phyloP scores from a whole-genome alignment of 2,113 vertebrate species.

The Rostratula benghalensis region DNA sequence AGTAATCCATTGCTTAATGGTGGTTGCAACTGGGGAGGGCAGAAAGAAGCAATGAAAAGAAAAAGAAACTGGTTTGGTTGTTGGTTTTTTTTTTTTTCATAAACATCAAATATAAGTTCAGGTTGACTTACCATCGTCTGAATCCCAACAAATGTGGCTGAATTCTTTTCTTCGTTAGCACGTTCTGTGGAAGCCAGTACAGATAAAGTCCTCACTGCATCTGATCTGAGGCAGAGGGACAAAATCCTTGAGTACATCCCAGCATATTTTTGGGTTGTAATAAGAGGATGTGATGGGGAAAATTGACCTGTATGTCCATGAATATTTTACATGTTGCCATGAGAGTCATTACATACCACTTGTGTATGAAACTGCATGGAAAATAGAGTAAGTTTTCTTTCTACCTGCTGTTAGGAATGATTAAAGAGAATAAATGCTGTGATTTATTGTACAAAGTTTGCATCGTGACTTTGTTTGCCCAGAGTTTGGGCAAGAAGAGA shows the following conservation, averaged over 20 bases:
- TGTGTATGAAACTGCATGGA: not conserved
- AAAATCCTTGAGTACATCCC: not conserved
- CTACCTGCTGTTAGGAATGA: not conserved
- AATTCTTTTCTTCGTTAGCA: not conserved
- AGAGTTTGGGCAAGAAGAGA: not conserved
- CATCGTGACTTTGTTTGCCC: not conserved
- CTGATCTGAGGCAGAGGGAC: not conserved
- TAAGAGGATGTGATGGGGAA: not conserved
- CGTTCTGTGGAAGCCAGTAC: not conserved
- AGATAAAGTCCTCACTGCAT: not conserved
- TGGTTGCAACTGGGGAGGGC: not conserved
- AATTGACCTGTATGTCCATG: fast-evolving
- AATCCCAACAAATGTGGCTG: not conserved
- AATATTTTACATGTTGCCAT: not conserved
- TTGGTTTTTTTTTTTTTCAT: not conserved
- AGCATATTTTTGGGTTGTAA: not conserved
- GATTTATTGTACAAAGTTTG: not conserved
- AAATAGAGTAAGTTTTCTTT: not conserved
- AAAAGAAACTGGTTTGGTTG: too few species aligned
- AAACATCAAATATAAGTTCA: not conserved
- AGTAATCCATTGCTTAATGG: not conserved
- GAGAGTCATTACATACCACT: not conserved
- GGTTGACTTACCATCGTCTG: not conserved
- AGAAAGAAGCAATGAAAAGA: not conserved
- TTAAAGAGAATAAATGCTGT: not conserved